Base-by-base conservation (phyloP, 2,797 vertebrate species). In the Ambastaia sidthimunki region DNA sequence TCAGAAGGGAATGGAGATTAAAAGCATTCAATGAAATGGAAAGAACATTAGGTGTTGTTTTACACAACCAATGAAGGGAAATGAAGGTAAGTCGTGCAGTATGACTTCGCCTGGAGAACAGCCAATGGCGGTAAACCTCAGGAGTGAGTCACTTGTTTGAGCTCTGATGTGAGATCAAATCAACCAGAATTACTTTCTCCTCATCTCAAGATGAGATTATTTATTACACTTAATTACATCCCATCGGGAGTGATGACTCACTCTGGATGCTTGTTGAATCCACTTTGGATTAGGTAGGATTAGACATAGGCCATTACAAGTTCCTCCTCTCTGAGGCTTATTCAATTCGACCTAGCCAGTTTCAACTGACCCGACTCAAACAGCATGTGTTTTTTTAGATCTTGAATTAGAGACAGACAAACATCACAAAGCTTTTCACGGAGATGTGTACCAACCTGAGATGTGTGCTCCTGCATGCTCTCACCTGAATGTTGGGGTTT, bases 401-500 rank as follows among this genome's bases (percentile, higher is more conserved):
- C 19, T 59, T 59, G 4, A 59, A 28, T 6, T 28, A 54, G 28
- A 54, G 16, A 50, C 4, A 6, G 13, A 23, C 4, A 31, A 34
- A 57, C 2, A 47, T 47, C 52, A 44, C 21, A 23, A 55, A 18
- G 57, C 23, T 23, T 23, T 54, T 69, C 3, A 16, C 31, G 74
- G 84, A 18, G 15, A 68, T 12, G 19, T 16, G n/a, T 52, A 1
- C n/a, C 7, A 34, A 50, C 7, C 19, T 50, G 44, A 52, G 28
- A 7, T 59, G 5, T 62, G 54, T 34, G 6, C 11, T 13, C 44
- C 25, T 50, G 23, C 4, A 3, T 41, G 34, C 15, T 25, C 55
- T 86, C 70, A 97, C 96, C 95, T 98, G 96, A 88, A 98, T 98
- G 78, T 96, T 97, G 67, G 97, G 96, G 84, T 97, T 98, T 80